Base-by-base conservation (phyloP, 2,888 invertebrate species). In the Neelides folsomi region DNA sequence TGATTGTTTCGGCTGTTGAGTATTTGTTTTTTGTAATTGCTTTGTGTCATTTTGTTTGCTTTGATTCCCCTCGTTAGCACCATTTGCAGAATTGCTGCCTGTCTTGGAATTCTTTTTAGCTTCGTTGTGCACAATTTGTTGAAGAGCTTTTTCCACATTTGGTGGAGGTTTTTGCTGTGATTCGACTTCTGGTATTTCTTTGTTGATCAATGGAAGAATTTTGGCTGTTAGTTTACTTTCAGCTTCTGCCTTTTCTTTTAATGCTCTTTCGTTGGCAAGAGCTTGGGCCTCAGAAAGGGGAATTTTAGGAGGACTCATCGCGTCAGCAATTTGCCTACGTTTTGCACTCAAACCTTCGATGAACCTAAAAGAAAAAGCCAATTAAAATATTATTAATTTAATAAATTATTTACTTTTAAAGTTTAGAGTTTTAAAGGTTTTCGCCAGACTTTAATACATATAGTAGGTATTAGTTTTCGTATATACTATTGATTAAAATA, bases 261-360 rank as follows among this genome's bases (percentile, higher is more conserved):
- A 37, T 13, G 55, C 53, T n/a, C 44, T 46, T 37, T 58, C 55
- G 20, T 54, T 54, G 1, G 60, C 61, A 3, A 57, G 34, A 1
- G 60, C 57, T 51, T 58, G 54, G 12, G 62, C 60, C 50, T 58
- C 55, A 1, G 56, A 57, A 16, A 61, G 43, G 19, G 54, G 51
- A 13, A 60, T 13, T 27, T 57, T 58, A 8, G 57, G 52, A 19
- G 62, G 58, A n/a, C 55, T 54, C 12, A 58, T 13, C 4, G 77
- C 77, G 60, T 81, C 83, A 5, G 82, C 81, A 53, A 79, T 77
- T 67, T 82, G 82, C 16, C 86, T 73, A 51, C 88, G 74, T 66
- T 81, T 82, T 67, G 80, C 81, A 1, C 81, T 80, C 48, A 89
- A 73, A 59, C 78, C 79, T 57, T 87, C 86, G 57, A 84, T 70